Evolutionary conservation across 2,888 invertebrate species (phyloP), one percentile per base, ranked within the genome.

Genomic region (Napeogenes sylphis): DNA sequence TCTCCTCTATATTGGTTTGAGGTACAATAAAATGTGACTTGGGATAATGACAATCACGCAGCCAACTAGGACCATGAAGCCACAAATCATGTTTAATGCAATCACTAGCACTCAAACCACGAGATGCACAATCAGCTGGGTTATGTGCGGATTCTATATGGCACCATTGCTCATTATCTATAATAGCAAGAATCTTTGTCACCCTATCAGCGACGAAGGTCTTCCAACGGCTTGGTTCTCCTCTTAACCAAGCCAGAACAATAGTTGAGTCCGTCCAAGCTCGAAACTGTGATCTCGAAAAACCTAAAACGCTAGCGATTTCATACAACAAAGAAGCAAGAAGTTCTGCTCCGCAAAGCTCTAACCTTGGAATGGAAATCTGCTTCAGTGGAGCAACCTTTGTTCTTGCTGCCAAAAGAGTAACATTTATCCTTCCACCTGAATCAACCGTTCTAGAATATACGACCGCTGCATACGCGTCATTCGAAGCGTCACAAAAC

Each of bases 131-230:
- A 63, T 77, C 75, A 2, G 74, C 74, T 46, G 13, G 46, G 2
- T n/a, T 75, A 5, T 72, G 53, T 1, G n/a, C 3, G 0, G 70
- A 66, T 10, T 45, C 21, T 8, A 75, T 67, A 56, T 73, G 59
- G 56, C 45, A 4, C 62, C 65, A 67, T 55, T 64, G 59, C n/a
- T 12, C 45, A 21, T 30, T 56, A 35, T 35, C 35, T 35, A 35
- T 35, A 35, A 35, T 6, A 6, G 35, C 35, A 35, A 61, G 45
- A 56, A 69, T 63, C 51, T 67, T 63, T 3, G 68, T 63, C 30
- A 58, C 55, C 4, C 71, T 54, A 55, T 74, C 69, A 56, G 64
- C 66, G 51, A 71, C 65, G 61, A 70, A 71, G 53, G 72, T 71
- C 56, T 64, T 53, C 71, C 72, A 72, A 35, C 58, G 38, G 53